These are phyloP conservation scores for Lethenteron camtschaticum DNA, from an alignment of 2,113 vertebrate genomes.

Conservation along the genomic window DNA sequence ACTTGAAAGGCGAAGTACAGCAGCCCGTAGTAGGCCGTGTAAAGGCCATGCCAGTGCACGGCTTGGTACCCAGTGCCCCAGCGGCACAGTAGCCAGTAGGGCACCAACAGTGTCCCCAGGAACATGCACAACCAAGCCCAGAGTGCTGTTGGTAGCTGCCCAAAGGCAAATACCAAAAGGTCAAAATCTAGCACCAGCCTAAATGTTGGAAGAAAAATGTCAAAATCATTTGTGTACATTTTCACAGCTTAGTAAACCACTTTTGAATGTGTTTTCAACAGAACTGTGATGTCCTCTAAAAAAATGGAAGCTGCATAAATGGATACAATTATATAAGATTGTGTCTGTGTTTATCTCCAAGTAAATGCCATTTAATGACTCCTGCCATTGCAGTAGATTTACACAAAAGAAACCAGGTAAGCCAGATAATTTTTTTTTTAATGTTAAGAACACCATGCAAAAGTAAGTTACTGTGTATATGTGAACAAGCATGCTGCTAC, in stretches of 20 bases:
- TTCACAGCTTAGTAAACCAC: neutral
- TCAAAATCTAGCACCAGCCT: conserved; percentile 77
- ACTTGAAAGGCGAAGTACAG: conserved; percentile 45
- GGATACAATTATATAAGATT: neutral
- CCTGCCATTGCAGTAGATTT: neutral
- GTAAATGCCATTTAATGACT: neutral
- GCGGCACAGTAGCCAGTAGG: conserved; percentile 39
- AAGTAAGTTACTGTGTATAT: no score
- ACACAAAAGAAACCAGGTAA: neutral
- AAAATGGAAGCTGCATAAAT: neutral
- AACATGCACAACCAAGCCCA: conserved; percentile 74
- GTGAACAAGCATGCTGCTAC: no score
- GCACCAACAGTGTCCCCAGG: conserved; percentile 36
- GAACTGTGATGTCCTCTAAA: neutral
- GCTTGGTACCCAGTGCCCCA: conserved; percentile 42
- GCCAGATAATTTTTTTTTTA: no score
- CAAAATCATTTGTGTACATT: neutral
- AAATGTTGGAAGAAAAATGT: conserved; percentile 11
- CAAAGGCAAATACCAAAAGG: conserved; percentile 60
- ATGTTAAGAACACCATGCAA: no score
- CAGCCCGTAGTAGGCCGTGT: conserved; percentile 24
- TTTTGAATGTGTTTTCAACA: conserved; percentile 2
- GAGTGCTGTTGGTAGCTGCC: conserved; percentile 43
- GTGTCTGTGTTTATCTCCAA: neutral
- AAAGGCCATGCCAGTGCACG: conserved; percentile 21